A percentile compares a stretch with the other conserved stretches of the same genome.
These are phyloP conservation scores for Aphelocoma coerulescens DNA, from an alignment of 2,113 vertebrate species.

Conservation along the genomic window DNA sequence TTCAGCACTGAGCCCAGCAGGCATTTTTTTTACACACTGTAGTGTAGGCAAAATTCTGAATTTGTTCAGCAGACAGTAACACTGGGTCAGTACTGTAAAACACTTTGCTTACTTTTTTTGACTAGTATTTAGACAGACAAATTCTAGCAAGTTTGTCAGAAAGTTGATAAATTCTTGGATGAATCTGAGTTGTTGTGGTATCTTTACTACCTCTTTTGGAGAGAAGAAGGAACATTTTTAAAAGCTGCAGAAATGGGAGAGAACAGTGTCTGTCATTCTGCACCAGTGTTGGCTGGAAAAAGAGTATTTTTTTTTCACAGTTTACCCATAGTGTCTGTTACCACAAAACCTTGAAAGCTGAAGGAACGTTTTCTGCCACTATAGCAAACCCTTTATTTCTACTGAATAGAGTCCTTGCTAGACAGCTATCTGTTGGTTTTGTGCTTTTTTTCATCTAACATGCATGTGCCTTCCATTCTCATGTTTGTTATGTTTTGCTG, in stretches of 20 bases:
- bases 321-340: neutral
- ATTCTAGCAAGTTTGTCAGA: neutral
- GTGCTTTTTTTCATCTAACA: constrained; percentile 85
- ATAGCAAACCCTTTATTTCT: constrained; percentile 62
- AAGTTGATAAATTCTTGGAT: neutral
- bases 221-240: neutral
- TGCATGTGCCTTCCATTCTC: constrained; percentile 84
- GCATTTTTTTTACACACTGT: neutral
- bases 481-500: constrained; percentile 86
- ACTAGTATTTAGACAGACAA: neutral
- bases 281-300: neutral
- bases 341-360: neutral
- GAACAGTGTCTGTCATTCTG: neutral
- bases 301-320: neutral
- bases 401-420: constrained; percentile 79
- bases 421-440: constrained; percentile 72
- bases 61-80: neutral
- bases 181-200: neutral
- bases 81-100: neutral
- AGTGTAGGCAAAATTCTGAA: neutral
- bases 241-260: neutral
- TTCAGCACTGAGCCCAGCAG: neutral
- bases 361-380: neutral
- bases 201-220: neutral
- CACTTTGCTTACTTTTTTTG: neutral